Evolutionary conservation across 2,797 vertebrate species (phyloP), one percentile per base, ranked within the genome.

Genomic region (Iguana delicatissima): DNA sequence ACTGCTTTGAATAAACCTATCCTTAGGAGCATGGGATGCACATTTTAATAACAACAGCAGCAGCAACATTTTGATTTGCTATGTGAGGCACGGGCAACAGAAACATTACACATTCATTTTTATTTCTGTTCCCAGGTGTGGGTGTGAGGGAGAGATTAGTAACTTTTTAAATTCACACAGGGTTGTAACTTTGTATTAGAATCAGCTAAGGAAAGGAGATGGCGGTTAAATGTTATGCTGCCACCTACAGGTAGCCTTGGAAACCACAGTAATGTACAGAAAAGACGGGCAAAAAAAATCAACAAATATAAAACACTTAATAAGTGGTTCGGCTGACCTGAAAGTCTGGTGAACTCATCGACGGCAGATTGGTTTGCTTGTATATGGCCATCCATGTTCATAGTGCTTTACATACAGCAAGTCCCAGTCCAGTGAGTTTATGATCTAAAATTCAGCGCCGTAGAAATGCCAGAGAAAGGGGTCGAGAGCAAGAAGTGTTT

Each of bases 211-310:
- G 24, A 46, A 79, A 74, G 42, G 32, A 42, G 14, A 52, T n/a
- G n/a, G 50, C 50, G 84, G 18, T 92, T 86, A 92, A 89, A 89
- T 89, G 84, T 89, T 89, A 69, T 72, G 13, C 81, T 57, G 85
- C 62, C 38, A 88, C 91, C 93, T 77, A 22, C 80, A 1, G 80
- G 57, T 89, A 35, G 12, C 52, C 52, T 52, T 52, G 52, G 52
- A 52, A 52, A 52, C 7, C 52, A 52, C 52, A 52, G 52, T 8
- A 52, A 52, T 9, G 52, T 52, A 52, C 52, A 52, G 52, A 52
- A 52, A 52, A 52, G 52, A 52, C 22, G 12, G 6, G n/a, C 1
- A 0, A 1, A 42, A 10, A 38, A 38, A 32, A 16, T 14, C 6
- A 79, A n/a, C 5, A 3, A 26, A 8, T 22, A 2, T 67, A 46